phyloP scores from a whole-genome alignment of 2,888 invertebrate genomes.

The Campopleginae sp. region DNA sequence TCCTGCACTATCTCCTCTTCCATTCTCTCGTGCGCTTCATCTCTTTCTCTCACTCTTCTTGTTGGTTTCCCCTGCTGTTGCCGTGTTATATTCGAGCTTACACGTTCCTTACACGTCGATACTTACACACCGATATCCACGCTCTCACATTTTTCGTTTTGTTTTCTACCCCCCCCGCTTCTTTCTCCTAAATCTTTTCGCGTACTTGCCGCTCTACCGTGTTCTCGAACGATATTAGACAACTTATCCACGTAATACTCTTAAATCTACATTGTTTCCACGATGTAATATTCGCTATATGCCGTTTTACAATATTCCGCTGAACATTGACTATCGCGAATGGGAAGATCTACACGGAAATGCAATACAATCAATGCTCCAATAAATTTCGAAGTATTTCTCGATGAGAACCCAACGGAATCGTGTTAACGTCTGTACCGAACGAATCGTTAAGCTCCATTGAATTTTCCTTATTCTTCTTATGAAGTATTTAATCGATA shows the following conservation, averaged over 20 bases:
- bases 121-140: conserved; percentile 41
- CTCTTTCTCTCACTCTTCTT: neutral
- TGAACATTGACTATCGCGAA: conserved; percentile 6
- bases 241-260: conserved; percentile 5
- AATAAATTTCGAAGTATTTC: neutral
- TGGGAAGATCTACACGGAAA: neutral
- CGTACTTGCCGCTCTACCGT: neutral
- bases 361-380: neutral
- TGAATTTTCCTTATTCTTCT: neutral
- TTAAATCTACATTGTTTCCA: conserved; percentile 15
- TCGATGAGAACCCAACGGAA: neutral
- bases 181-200: neutral
- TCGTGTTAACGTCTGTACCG: neutral
- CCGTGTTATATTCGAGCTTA: conserved; percentile 40
- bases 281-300: neutral
- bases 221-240: conserved; percentile 10
- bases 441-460: neutral
- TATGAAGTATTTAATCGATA: neutral
- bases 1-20: conserved; percentile 1
- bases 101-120: conserved; percentile 46
- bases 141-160: neutral
- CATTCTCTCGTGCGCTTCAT: conserved; percentile 2
- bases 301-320: neutral
- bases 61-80: conserved; percentile 51
- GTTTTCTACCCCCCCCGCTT: neutral